Base-by-base conservation (phyloP, 2,888 invertebrate genomes). In the Leptinotarsa juncta region DNA sequence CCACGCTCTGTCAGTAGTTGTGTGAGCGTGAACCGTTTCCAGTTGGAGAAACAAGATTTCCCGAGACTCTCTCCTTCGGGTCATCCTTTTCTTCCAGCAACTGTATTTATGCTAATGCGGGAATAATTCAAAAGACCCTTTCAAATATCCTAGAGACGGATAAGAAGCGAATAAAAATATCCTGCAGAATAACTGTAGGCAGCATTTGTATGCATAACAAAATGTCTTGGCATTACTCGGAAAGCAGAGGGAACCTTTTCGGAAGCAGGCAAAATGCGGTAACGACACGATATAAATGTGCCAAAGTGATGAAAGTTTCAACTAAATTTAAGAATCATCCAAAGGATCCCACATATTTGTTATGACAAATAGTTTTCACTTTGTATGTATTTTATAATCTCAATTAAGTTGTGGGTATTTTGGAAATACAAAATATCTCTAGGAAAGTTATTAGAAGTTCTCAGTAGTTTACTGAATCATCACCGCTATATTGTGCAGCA, bases 91-190 rank as follows among this genome's bases (percentile, higher is more conserved):
- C 67, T 57, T 65, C 67, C 51, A 48, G 57, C 72, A 71, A 70
- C 67, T 73, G 74, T 71, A 72, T 76, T 72, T 76, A 76, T 76
- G 76, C 67, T 76, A 74, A 76, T 76, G 57, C 32, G 55, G 26
- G 66, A 69, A 66, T 69, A 74, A 74, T 76, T 76, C 72, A 67
- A 69, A 66, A 50, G 66, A 48, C 71, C 65, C 66, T 23, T 69
- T 48, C 55, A 66, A 71, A 70, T 70, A 49, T 73, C 66, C 48
- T 62, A 26, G 55, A 72, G 51, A 57, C 50, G 72, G 66, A 71
- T 74, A 69, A 74, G 76, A 76, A 55, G 73, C 66, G 74, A 72
- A 76, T 76, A 74, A 76, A 74, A 76, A 76, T 74, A 68, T 70
- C 76, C 53, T 67, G 72, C 70, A 49, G 51, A 70, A 76, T 71